Evolutionary conservation across 2,797 vertebrate species (phyloP).

Genomic region (Xenops minutus): DNA sequence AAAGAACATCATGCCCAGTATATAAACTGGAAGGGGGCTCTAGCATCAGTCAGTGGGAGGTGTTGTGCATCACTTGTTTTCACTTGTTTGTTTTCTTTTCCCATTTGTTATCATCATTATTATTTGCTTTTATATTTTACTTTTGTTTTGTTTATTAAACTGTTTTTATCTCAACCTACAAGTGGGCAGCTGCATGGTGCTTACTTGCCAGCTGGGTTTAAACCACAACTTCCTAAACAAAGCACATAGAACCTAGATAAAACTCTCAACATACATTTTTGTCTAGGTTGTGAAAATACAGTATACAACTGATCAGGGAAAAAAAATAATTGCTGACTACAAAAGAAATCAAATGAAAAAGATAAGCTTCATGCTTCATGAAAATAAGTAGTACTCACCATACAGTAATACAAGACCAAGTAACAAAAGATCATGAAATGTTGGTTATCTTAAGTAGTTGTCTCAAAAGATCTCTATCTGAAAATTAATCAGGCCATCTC

Average conservation of each 20-base stretch:
- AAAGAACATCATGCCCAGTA: neutral
- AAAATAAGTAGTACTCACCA: neutral
- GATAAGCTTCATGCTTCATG: neutral
- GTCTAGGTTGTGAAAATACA: neutral
- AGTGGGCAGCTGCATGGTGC: neutral
- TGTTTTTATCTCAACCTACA: neutral
- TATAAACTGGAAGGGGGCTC: neutral
- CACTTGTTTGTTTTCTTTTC: neutral
- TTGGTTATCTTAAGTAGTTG: neutral
- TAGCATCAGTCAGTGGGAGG: too few species aligned
- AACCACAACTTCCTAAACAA: neutral
- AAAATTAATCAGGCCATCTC: neutral
- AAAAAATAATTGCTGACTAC: neutral
- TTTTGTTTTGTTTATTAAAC: neutral
- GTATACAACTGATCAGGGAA: too few species aligned
- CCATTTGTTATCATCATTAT: neutral
- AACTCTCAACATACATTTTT: neutral
- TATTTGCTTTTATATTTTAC: neutral
- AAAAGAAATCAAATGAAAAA: neutral
- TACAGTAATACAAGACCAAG: neutral
- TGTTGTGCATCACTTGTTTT: neutral
- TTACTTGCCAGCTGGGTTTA: neutral
- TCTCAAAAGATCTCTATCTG: neutral
- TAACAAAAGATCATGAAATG: neutral
- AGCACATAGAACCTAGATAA: neutral